Base-by-base conservation (phyloP, 2,113 vertebrate species). In the Accipiter virgatus region DNA sequence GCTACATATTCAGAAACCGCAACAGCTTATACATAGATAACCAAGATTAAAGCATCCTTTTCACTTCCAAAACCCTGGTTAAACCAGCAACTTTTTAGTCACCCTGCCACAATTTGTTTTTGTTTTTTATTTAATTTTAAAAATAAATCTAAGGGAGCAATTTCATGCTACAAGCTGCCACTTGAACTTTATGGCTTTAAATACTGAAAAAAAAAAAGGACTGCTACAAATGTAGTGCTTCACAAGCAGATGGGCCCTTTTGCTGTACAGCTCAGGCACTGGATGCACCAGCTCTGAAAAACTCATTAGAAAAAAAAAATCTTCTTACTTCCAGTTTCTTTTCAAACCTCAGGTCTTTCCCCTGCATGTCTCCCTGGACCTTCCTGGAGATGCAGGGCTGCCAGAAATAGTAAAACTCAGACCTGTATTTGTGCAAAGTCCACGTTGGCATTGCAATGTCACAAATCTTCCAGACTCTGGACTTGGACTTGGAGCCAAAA, bases 361-460 rank as follows among this genome's bases (percentile, higher is more conserved):
- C n/a, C 40, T 34, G 12, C 13, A 2, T 19, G 31, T 74, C 55
- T 67, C 48, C 29, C 36, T 40, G 19, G 23, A 22, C 29, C 48
- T 56, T 74, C 29, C 6, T 31, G 21, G 70, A 68, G 55, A 40
- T 31, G n/a, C 31, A 58, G 34, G 15, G 45, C 43, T 83, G 43
- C 29, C 78, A 71, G 36, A 56, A 80, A 72, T 1, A 47, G 47
- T 38, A 47, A 48, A 62, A 63, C 17, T 56, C 42, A 18, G 23
- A 16, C 36, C 58, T 23, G 11, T 31, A 40, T 40, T 53, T 74
- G 61, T 70, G 62, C 36, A 62, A 63, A 81, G n/a, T 62, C 36
- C 19, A 2, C 1, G 0, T 2, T 40, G 50, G 50, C 36, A 25
- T 3, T 43, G 42, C 23, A 45, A 13, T 1, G 4, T 59, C 58